Conservation (phyloP, 2,113 vertebrate genomes). For the Nymphicus hollandicus region DNA sequence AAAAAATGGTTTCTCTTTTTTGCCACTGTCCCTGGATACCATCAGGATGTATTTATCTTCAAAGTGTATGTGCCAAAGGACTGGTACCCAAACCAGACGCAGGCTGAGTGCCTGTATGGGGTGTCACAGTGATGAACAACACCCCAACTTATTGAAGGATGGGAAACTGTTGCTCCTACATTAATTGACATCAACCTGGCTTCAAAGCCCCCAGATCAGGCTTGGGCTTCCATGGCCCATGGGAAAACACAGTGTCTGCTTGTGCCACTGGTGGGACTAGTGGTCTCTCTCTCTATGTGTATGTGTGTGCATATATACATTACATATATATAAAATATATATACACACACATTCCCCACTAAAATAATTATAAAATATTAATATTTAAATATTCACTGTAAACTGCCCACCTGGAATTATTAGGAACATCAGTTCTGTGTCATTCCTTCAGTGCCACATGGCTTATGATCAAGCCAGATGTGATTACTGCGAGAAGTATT, state of each 20-base stretch:
- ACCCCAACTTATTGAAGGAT: neutral
- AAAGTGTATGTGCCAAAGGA: neutral
- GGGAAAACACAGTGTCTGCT: neutral
- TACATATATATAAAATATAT: neutral
- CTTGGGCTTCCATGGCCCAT: neutral
- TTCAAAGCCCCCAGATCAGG: neutral
- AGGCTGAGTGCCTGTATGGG: neutral
- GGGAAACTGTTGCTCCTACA: neutral
- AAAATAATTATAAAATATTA: neutral
- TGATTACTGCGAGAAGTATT: neutral
- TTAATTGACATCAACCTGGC: neutral
- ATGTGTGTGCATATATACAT: no score
- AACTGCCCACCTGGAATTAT: neutral
- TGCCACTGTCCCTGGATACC: neutral
- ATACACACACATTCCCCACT: neutral
- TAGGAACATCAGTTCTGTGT: neutral
- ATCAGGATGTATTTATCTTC: neutral
- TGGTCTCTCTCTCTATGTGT: neutral
- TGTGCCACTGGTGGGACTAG: neutral
- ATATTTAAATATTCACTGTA: neutral
- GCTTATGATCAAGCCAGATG: neutral
- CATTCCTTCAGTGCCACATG: neutral
- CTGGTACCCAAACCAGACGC: neutral
- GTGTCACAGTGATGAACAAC: neutral
- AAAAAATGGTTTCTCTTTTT: neutral